These are phyloP conservation scores for Scartelaos histophorus DNA, from an alignment of 2,113 vertebrate genomes.

Conservation along the genomic window DNA sequence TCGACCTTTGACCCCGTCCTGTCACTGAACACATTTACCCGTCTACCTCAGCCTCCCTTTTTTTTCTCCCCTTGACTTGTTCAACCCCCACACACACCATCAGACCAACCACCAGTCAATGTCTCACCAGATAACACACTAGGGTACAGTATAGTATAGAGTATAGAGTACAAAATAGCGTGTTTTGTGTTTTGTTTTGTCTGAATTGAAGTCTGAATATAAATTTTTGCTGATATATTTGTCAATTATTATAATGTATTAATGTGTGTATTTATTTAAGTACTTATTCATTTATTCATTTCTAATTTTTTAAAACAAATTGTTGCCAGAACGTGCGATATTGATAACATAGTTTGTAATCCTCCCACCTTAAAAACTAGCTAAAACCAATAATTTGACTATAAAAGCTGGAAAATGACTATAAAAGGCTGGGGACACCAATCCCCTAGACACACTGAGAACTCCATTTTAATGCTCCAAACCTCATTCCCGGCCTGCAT, in stretches of 20 bases:
- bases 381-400: background rate
- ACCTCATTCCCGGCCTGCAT: background rate
- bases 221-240: no score
- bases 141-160: background rate
- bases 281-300: no score
- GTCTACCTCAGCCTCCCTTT: conserved; percentile 3
- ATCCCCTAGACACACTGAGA: background rate
- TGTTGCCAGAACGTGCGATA: no score
- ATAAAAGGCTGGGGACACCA: background rate
- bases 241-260: no score
- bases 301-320: no score
- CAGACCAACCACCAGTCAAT: background rate
- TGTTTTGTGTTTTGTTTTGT: no score
- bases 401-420: background rate
- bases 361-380: no score
- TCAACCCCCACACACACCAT: conserved; percentile 21
- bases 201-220: no score
- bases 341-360: no score
- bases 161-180: background rate
- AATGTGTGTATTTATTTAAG: no score
- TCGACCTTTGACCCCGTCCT: conserved; percentile 45
- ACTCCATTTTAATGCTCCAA: background rate
- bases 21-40: conserved; percentile 47
- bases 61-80: conserved; percentile 10
- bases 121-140: background rate